phyloP scores from a whole-genome alignment of 2,797 vertebrate species.

The Mycteria americana region DNA sequence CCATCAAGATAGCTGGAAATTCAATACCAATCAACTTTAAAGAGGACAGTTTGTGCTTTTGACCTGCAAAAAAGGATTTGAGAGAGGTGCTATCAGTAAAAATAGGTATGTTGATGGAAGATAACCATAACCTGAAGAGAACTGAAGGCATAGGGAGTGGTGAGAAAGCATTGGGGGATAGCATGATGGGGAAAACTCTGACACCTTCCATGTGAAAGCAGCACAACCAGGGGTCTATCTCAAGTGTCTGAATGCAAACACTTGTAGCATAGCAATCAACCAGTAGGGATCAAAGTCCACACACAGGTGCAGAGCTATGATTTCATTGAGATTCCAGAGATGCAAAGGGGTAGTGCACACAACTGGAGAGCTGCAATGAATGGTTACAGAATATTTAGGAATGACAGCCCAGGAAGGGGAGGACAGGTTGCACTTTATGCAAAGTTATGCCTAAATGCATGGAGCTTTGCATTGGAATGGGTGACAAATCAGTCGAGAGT shows the following conservation, averaged over 20 bases:
- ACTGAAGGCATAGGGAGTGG: background rate
- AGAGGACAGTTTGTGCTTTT: background rate
- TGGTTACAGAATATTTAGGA: background rate
- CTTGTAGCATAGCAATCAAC: background rate
- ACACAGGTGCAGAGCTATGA: background rate
- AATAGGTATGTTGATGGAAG: background rate
- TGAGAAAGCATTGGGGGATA: background rate
- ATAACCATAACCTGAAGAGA: background rate
- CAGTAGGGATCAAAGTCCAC: background rate
- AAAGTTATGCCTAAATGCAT: background rate
- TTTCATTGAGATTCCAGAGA: background rate
- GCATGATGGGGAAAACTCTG: background rate
- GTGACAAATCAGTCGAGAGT: background rate
- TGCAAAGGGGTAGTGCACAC: background rate
- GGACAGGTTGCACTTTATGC: background rate
- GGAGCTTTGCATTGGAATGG: background rate
- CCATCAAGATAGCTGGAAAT: background rate
- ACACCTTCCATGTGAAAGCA: background rate
- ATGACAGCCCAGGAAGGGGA: background rate
- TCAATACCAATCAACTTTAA: background rate
- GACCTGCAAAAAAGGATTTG: background rate
- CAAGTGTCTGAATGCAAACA: background rate
- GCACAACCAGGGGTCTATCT: background rate
- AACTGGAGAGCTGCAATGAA: background rate
- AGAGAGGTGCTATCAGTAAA: background rate